phyloP scores from a whole-genome alignment of 2,888 invertebrate genomes.

The Meiosimyza decipiens region DNA sequence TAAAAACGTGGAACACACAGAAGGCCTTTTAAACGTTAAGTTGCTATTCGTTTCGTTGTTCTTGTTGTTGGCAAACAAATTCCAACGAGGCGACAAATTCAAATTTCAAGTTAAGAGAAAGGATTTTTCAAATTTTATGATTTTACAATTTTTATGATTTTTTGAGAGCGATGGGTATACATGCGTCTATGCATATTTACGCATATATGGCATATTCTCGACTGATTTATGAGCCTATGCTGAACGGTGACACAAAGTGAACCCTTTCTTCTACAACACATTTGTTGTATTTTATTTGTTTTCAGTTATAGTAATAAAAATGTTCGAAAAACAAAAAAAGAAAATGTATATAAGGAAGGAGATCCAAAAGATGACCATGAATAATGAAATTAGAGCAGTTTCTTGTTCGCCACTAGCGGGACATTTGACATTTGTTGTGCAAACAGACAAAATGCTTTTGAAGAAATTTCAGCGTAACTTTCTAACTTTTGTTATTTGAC shows the following conservation, averaged over 20 bases:
- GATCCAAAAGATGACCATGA: slow-evolving; percentile 28
- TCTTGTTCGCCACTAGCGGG: slow-evolving; percentile 33
- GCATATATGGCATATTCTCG: slow-evolving; percentile 11
- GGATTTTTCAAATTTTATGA: slow-evolving; percentile 19
- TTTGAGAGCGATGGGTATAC: neutral
- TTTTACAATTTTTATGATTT: slow-evolving; percentile 24
- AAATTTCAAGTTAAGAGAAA: slow-evolving; percentile 20
- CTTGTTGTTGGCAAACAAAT: neutral
- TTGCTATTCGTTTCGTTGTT: neutral
- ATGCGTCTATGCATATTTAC: slow-evolving; percentile 14
- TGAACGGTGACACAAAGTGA: neutral
- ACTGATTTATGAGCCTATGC: slow-evolving; percentile 31
- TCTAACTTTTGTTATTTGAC: slow-evolving; percentile 5
- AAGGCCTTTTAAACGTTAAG: slow-evolving; percentile 2
- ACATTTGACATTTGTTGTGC: slow-evolving; percentile 50
- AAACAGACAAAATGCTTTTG: neutral
- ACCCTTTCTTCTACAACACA: slow-evolving; percentile 9
- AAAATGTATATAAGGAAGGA: too few relatives aligned
- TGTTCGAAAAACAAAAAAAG: too few relatives aligned
- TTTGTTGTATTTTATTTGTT: neutral
- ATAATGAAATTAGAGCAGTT: slow-evolving; percentile 35
- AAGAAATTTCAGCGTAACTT: neutral
- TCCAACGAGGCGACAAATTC: slow-evolving; percentile 29
- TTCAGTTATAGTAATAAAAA: neutral
- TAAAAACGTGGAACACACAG: slow-evolving; percentile 12